Base-by-base conservation (phyloP, 2,888 invertebrate species). In the Nebria salina region DNA sequence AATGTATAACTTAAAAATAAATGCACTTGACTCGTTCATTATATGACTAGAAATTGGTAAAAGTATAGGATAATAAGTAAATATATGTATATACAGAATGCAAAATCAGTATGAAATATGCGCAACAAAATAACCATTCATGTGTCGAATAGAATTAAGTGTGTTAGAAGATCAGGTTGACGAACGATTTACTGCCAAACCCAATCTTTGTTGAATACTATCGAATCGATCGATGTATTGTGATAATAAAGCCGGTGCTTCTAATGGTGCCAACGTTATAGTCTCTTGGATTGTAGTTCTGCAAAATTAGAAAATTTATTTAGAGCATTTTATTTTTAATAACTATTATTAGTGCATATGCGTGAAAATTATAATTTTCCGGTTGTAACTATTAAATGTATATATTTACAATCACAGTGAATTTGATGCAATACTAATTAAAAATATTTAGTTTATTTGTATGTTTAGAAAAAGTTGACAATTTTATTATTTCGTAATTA, bases 171-270 rank as follows among this genome's bases (percentile, higher is more conserved):
- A 76, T 81, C 75, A 81, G 9, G 81, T 73, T 43, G 65, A 42
- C 13, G 81, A 41, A 20, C 70, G 81, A 54, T 84, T 82, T 26
- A 83, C 73, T 9, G 83, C 80, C 76, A 83, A 68, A 20, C 85
- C 87, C 70, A 89, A 84, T 82, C 86, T 87, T 77, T 88, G 87
- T 83, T 89, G 88, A 11, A 89, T 88, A 82, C 87, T 86, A 78
- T 89, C 87, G 77, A 88, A 87, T 82, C 88, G 84, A 72, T 88
- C 88, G 6, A 87, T 84, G 80, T 88, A 89, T 75, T 88, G 86
- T 15, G 86, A 86, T 25, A 89, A 82, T 4, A 88, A 84, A 41
- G 86, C 85, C n/a, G 89, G 88, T 34, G 87, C 85, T 81, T 82
- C 84, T 26, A 87, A 82, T 1, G 86, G 86, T 75, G 85, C 82